These are phyloP conservation scores for Darevskia mixta DNA, from an alignment of 2,797 vertebrate genomes.

Conservation along the genomic window DNA sequence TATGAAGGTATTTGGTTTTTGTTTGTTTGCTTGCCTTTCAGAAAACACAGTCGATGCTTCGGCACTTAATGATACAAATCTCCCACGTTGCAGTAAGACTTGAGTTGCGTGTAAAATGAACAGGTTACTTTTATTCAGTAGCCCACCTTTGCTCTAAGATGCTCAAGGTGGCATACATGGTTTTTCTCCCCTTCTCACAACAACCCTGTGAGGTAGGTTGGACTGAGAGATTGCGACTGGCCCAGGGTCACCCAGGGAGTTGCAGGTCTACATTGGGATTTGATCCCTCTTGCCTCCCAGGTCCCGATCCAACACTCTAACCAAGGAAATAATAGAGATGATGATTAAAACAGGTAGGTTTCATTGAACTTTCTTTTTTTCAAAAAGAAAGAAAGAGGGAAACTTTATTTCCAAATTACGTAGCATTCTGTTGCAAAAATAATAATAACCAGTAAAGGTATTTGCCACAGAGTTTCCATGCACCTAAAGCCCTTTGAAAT, in stretches of 20 bases:
- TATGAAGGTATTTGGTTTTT: neutral
- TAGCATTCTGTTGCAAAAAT: conserved; percentile 29
- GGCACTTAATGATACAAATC: neutral
- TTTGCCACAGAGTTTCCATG: neutral
- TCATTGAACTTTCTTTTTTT: conserved; percentile 1
- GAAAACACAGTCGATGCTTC: neutral
- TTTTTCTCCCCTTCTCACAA: no score
- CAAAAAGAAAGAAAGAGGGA: neutral
- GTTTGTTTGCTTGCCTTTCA: neutral
- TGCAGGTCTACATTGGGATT: no score
- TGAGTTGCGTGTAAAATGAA: neutral
- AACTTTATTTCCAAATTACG: conserved; percentile 32
- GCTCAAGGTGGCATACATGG: no score
- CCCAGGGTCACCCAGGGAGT: no score
- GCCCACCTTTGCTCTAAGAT: no score
- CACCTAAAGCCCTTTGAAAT: neutral
- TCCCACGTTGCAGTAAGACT: neutral
- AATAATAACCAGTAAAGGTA: conserved; percentile 14
- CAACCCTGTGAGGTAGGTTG: no score
- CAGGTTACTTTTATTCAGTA: no score
- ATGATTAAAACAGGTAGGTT: neutral
- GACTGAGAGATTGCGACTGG: no score
- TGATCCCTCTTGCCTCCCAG: no score
- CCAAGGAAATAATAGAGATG: neutral
- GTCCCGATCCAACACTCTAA: neutral